Evolutionary conservation across 2,888 invertebrate genomes (phyloP), one percentile per base, ranked within the genome.

Genomic region (Eueremaeus valkanovi): DNA sequence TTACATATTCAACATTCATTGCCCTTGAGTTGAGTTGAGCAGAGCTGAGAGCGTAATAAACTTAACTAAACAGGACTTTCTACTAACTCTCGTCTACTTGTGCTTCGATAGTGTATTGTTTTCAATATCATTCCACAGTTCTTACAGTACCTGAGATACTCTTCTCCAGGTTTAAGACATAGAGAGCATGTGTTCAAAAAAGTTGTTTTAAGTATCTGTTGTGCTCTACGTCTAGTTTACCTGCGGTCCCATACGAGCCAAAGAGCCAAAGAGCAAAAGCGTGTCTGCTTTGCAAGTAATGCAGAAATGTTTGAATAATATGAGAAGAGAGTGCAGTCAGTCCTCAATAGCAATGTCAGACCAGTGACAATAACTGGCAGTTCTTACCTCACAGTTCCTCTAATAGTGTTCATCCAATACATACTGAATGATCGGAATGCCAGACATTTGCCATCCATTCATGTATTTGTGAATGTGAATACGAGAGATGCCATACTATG

Each of bases 11-110:
- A 61, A 31, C 66, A 66, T 66, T 66, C 66, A 66, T 66, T 66
- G 66, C 66, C 66, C 66, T 66, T 66, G 66, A 66, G 58, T 61
- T 61, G 31, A 61, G 58, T 29, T 29, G 45, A 45, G 45, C 18
- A 49, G 49, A 49, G 58, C 58, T n/a, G n/a, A n/a, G n/a, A n/a
- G n/a, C n/a, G n/a, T 33, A 66, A 66, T 66, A 66, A 66, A 66
- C 66, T 31, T 29, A 16, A 61, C 31, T n/a, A 66, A 36, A 66
- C 66, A 33, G 66, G 66, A 36, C 36, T 33, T 66, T 66, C 36
- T 33, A 36, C 66, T 36, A 36, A 66, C 66, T 13, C 33, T 66
- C 36, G 36, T 36, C 36, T 66, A 66, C 21, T 36, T 5, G 3
- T 18, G 21, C 24, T 24, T 21, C 66, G 31, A 61, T 36, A 66